Percentiles rank a stretch among this genome's conserved stretches.
phyloP scores from a whole-genome alignment of 53 echinoderm and acorn worm genomes.

The Mesocentrotus franciscanus region DNA sequence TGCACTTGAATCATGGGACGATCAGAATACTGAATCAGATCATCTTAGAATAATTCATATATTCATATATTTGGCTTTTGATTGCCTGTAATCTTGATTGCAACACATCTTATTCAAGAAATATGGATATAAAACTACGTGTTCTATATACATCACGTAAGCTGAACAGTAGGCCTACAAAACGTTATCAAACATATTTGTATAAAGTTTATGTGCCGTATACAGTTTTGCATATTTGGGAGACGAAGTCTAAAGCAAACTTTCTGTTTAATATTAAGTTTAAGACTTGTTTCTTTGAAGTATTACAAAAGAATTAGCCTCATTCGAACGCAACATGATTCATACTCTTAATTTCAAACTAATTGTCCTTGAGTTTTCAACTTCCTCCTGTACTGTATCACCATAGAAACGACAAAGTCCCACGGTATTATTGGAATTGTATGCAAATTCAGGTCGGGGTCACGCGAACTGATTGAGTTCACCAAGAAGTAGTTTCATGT shows the following conservation, averaged over 20 bases:
- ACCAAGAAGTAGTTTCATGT: background rate
- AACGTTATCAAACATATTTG: no score
- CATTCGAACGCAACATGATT: background rate
- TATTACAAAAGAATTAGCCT: background rate
- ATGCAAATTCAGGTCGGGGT: constrained; percentile 24
- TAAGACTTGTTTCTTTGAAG: no score
- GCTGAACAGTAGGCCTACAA: no score
- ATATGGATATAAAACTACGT: no score
- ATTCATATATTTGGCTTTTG: no score
- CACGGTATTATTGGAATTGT: constrained; percentile 13
- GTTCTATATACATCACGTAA: no score
- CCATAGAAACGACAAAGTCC: background rate
- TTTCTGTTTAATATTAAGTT: no score
- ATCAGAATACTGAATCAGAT: background rate
- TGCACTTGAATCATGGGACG: background rate
- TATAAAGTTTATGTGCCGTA: no score
- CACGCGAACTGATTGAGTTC: background rate
- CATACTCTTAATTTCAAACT: background rate
- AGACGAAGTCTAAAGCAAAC: no score
- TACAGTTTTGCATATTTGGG: no score
- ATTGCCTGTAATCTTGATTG: no score
- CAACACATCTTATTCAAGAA: no score
- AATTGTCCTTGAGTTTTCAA: background rate
- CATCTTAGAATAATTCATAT: background rate
- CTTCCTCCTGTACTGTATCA: background rate